A percentile compares a stretch with the other conserved stretches of the same genome.
Evolutionary conservation across 2,797 vertebrate species (phyloP).

Genomic region (Molossus molossus): DNA sequence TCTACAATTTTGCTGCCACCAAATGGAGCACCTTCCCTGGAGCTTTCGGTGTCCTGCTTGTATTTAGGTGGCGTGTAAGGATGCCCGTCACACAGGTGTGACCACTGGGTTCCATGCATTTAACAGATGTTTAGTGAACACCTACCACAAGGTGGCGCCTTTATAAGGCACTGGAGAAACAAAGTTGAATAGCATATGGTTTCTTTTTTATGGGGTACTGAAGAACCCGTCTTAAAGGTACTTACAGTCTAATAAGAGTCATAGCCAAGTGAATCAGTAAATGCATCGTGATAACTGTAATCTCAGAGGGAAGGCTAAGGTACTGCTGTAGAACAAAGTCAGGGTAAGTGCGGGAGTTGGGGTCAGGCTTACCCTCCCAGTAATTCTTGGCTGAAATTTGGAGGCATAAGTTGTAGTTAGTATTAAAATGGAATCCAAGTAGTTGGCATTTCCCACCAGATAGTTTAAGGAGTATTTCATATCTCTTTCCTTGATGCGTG

Average conservation of each 20-base stretch:
- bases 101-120: neutral
- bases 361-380: neutral
- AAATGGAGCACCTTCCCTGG: neutral
- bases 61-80: neutral
- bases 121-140: neutral
- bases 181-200: neutral
- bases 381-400: neutral
- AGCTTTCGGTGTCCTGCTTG: neutral
- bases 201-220: neutral
- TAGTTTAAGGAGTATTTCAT: neutral
- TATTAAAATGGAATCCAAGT: neutral
- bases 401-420: neutral
- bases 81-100: neutral
- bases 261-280: neutral
- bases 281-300: neutral
- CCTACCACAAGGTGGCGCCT: neutral
- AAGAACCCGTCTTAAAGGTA: neutral
- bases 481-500: neutral
- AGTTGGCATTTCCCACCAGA: neutral
- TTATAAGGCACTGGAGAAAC: neutral
- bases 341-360: neutral
- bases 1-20: neutral
- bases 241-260: neutral
- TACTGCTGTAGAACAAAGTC: neutral
- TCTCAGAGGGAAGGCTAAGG: neutral